Conservation (phyloP, 2,797 vertebrate species). For the Gallinago nigripennis region DNA sequence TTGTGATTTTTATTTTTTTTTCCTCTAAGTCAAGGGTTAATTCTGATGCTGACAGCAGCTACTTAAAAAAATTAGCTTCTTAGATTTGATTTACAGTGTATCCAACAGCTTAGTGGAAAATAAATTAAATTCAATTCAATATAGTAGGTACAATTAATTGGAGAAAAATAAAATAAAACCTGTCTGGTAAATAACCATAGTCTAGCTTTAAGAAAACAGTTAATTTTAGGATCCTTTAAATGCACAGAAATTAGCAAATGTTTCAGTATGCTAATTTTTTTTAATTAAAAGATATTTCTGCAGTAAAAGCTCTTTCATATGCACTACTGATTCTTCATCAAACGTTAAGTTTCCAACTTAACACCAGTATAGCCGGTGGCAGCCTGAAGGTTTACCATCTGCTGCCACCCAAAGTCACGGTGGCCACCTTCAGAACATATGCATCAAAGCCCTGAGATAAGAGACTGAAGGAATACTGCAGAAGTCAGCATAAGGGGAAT, state of each 20-base stretch:
- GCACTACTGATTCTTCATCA: slow-evolving; percentile 92
- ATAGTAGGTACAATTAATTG: slow-evolving; percentile 51
- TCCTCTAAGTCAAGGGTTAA: slow-evolving; percentile 38
- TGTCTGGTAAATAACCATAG: slow-evolving; percentile 61
- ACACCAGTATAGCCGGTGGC: slow-evolving; percentile 88
- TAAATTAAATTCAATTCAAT: slow-evolving; percentile 41
- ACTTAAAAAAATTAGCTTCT: slow-evolving; percentile 62
- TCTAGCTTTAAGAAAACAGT: slow-evolving; percentile 73
- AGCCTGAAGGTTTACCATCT: slow-evolving; percentile 98
- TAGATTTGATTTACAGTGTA: slow-evolving; percentile 60
- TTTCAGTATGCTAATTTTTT: slow-evolving; percentile 83
- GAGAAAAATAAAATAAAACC: slow-evolving; percentile 49
- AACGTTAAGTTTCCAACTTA: slow-evolving; percentile 91
- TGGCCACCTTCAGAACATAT: slow-evolving; percentile 95
- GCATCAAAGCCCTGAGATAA: slow-evolving; percentile 88
- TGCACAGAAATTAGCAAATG: slow-evolving; percentile 75
- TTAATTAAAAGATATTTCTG: slow-evolving; percentile 84
- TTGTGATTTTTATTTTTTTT: not conserved
- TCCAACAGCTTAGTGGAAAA: slow-evolving; percentile 40
- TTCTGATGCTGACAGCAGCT: slow-evolving; percentile 35
- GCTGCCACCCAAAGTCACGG: slow-evolving; percentile 87
- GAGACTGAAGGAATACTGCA: slow-evolving; percentile 77
- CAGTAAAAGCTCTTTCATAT: slow-evolving; percentile 92
- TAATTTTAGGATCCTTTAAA: slow-evolving; percentile 74
- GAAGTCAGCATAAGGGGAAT: slow-evolving; percentile 78